Percentiles rank a stretch among this genome's conserved stretches.
Evolutionary conservation across 2,888 invertebrate species (phyloP).

Genomic region (Heliconius cydno): DNA sequence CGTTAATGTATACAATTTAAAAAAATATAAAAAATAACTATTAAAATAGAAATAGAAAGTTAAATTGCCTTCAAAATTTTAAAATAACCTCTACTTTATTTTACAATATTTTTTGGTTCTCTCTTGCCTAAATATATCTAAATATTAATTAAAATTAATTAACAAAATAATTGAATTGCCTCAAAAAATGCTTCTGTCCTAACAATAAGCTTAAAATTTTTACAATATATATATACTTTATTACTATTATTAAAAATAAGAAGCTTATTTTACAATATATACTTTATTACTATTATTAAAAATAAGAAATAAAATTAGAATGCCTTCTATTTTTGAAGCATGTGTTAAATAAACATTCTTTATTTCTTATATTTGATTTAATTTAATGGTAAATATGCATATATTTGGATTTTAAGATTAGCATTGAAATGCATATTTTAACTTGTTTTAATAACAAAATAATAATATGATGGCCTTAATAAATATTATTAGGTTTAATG

Average conservation of each 20-base stretch:
- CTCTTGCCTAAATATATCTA: not conserved
- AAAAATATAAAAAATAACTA: not conserved
- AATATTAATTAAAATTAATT: not conserved
- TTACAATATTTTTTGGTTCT: not conserved
- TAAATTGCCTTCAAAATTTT: not conserved
- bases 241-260: not conserved
- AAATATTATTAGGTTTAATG: not conserved
- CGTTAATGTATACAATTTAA: not conserved
- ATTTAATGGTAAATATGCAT: too few species aligned
- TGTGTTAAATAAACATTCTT: not conserved
- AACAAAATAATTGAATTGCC: not conserved
- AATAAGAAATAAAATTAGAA: not conserved
- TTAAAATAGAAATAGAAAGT: not conserved
- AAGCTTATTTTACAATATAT: not conserved
- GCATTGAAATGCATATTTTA: too few species aligned
- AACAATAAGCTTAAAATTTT: not conserved
- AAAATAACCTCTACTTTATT: too few species aligned
- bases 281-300: not conserved
- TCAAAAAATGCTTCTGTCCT: constrained; percentile 5
- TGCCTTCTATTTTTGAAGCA: not conserved
- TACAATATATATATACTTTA: not conserved
- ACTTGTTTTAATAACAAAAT: not conserved
- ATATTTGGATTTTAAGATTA: too few species aligned
- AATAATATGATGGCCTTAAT: constrained; percentile 14
- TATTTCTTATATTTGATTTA: not conserved